These are phyloP conservation scores for Bactericera cockerelli DNA, from an alignment of 1,140 invertebrate genomes.

Conservation along the genomic window DNA sequence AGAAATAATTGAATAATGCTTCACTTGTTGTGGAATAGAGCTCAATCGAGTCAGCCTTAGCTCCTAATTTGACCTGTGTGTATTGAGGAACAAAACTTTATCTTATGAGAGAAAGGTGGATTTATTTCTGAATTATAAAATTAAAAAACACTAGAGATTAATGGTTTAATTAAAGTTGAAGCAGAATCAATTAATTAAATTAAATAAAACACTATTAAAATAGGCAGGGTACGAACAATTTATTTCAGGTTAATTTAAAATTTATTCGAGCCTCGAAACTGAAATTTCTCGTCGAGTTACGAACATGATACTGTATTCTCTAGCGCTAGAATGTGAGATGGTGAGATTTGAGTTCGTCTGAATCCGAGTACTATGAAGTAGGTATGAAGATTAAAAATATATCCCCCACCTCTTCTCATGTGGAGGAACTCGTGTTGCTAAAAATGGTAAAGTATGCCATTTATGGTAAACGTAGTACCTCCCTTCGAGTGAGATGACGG, in stretches of 20 bases:
- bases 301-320: constrained; percentile 13
- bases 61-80: constrained; percentile 27
- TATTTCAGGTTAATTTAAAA: constrained; percentile 4
- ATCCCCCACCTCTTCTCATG: constrained; percentile 24
- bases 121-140: background rate
- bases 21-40: no score
- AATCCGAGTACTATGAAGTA: constrained; percentile 13
- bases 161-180: no score
- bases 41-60: no score
- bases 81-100: background rate
- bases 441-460: constrained; percentile 29
- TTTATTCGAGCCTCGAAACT: background rate
- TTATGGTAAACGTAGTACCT: constrained; percentile 24
- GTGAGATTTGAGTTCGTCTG: no score
- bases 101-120: background rate
- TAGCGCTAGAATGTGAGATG: constrained; percentile 5
- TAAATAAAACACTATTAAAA: background rate
- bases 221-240: background rate
- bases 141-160: no score
- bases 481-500: constrained; percentile 13
- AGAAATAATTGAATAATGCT: no score
- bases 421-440: constrained; percentile 29
- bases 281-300: background rate
- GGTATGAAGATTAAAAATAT: constrained; percentile 10
- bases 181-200: no score